phyloP scores from a whole-genome alignment of 2,113 vertebrate species.

The Pygoscelis adeliae region DNA sequence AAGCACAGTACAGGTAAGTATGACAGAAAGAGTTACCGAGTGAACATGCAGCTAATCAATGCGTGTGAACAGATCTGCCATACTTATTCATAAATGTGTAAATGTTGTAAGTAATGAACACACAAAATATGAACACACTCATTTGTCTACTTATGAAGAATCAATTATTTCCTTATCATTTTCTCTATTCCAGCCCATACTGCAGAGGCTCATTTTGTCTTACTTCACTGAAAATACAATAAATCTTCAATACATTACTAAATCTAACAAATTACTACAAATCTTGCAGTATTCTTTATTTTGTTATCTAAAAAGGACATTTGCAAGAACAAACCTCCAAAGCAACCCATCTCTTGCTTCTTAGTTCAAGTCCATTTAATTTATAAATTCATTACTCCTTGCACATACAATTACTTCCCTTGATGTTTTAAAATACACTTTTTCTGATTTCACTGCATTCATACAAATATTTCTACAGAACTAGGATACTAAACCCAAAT shows the following conservation, averaged over 20 bases:
- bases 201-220: slow-evolving; percentile 55
- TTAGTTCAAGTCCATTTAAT: neutral
- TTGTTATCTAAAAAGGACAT: neutral
- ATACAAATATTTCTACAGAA: neutral
- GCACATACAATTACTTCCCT: neutral
- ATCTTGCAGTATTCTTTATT: slow-evolving; percentile 18
- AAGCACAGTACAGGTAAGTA: slow-evolving; percentile 25
- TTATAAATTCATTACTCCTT: neutral
- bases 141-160: slow-evolving; percentile 67
- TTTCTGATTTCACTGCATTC: neutral
- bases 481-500: neutral
- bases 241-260: slow-evolving; percentile 62
- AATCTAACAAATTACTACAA: slow-evolving; percentile 55
- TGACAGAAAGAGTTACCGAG: slow-evolving; percentile 56
- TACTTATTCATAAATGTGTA: slow-evolving; percentile 66
- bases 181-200: slow-evolving; percentile 30
- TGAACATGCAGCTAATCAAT: slow-evolving; percentile 57
- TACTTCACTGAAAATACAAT: slow-evolving; percentile 65
- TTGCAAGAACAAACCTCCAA: neutral
- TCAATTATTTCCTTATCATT: slow-evolving; percentile 67
- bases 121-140: slow-evolving; percentile 63
- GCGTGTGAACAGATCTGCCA: slow-evolving; percentile 27
- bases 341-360: neutral
- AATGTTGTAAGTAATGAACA: slow-evolving; percentile 72
- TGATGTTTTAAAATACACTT: neutral